A percentile compares a stretch with the other conserved stretches of the same genome.
These are phyloP conservation scores for Tanytarsus gracilentus DNA, from an alignment of 2,888 invertebrate genomes.

Conservation along the genomic window DNA sequence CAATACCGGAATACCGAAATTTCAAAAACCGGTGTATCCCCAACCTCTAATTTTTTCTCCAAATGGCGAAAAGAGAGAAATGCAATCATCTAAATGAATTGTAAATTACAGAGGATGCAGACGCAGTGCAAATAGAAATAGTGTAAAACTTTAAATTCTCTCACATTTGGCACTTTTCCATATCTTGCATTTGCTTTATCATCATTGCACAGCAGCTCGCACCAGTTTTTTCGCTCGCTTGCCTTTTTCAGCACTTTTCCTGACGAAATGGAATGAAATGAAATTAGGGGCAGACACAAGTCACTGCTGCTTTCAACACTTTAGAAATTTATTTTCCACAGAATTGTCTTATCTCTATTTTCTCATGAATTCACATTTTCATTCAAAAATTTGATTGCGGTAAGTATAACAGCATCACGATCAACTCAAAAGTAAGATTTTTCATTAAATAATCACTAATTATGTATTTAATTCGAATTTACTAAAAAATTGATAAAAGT, in stretches of 20 bases:
- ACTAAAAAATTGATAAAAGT: too few relatives aligned
- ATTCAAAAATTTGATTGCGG: too few relatives aligned
- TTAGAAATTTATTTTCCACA: not conserved
- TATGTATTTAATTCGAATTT: too few relatives aligned
- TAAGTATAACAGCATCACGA: too few relatives aligned
- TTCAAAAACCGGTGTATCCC: too few relatives aligned
- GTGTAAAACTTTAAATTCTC: conserved; percentile 20
- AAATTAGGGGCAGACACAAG: not conserved
- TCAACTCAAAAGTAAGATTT: too few relatives aligned
- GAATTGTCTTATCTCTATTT: conserved; percentile 19
- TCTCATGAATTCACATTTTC: conserved; percentile 26
- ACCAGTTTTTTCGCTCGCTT: not conserved
- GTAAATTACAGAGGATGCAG: not conserved
- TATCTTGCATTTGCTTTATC: conserved; percentile 13
- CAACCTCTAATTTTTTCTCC: not conserved
- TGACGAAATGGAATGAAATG: not conserved
- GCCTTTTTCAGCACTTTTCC: not conserved
- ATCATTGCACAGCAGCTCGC: not conserved
- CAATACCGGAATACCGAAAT: too few relatives aligned
- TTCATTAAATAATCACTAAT: too few relatives aligned
- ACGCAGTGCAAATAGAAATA: not conserved
- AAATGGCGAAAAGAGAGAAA: not conserved
- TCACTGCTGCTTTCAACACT: conserved; percentile 16
- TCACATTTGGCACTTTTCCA: conserved; percentile 25
- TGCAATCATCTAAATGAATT: not conserved